Base-by-base conservation (phyloP, 2,797 vertebrate genomes). In the Oreonectes daqikongensis region DNA sequence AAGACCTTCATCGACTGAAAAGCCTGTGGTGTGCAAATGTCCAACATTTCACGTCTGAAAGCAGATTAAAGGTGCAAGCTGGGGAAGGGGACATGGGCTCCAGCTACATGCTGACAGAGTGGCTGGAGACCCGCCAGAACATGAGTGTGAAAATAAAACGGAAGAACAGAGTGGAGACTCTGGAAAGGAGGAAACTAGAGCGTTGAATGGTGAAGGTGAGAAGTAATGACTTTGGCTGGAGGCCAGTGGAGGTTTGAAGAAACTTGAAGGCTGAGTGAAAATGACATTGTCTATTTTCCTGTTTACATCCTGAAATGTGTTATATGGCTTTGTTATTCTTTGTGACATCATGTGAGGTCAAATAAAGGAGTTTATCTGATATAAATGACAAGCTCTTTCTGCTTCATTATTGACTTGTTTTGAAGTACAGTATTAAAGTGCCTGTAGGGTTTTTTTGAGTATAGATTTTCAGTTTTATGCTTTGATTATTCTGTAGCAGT, bases 191-290 rank as follows among this genome's bases (percentile, higher is more conserved):
- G 69, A 86, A 86, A 85, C 85, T 85, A 84, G 80, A 77, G 75
- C 38, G 24, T 61, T 77, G 38, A 66, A 59, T 46, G 26, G 18
- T 77, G 72, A 78, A 70, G 63, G 80, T 83, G 82, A 84, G 79
- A 76, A 60, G 75, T 88, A 90, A 90, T 87, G 82, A 88, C 66
- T 87, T 89, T 88, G 85, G 84, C 86, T 76, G 59, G 78, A 74
- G 80, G 86, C 85, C 18, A 40, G 55, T 60, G 22, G n/a, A 50
- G 64, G 69, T 50, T 35, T 10, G 3, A 28, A 67, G 63, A 30
- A 40, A 67, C 60, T 0, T 24, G 26, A 35, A 32, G 20, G 57
- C 38, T 35, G n/a, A 40, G 30, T 42, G 52, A n/a, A 63, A 77
- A 73, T 35, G 42, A 48, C 12, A 32, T 20, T 70, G 32, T 48